Evolutionary conservation across 2,888 invertebrate genomes (phyloP), one percentile per base, ranked within the genome.

Genomic region (Drosophila paranaensis): DNA sequence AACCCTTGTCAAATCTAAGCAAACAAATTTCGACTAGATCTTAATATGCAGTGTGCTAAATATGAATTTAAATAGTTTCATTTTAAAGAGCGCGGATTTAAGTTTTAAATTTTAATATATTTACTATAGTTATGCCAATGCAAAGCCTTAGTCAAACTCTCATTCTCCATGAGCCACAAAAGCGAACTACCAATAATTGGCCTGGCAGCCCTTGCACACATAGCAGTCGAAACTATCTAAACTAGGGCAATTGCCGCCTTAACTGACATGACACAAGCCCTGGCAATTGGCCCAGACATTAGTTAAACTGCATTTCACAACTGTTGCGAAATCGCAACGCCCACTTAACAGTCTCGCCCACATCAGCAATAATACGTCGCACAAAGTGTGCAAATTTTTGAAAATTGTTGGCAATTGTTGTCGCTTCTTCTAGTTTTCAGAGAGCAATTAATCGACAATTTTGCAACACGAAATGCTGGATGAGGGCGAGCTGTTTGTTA

Each of bases 361-460:
- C 43, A 53, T 40, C 65, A 53, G 60, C 68, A 33, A 10, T 33
- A 33, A 33, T 33, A 33, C 9, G 10, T 33, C 33, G 10, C 33
- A 56, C 13, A 79, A 81, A 71, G 63, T 79, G 69, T 53, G 71
- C 63, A 74, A 33, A 74, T 75, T 85, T 83, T 65, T 72, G 71
- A 56, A 73, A 48, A 77, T 77, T 84, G 87, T 64, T 72, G 71
- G 62, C 71, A 62, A 67, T 64, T 67, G 45, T 55, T 58, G 45
- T 45, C 45, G 62, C 61, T 40, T 33, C 50, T 55, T 61, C 45
- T 20, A 53, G 40, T 65, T 72, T 68, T 65, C 73, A 60, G 58
- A 60, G 82, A 60, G 82, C 88, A 86, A 89, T 86, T 86, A 89
- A 86, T 80, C 82, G 76, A 71, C 86, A 84, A 86, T 88, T 86